Evolutionary conservation across 2,797 vertebrate genomes (phyloP), one percentile per base, ranked within the genome.

Genomic region (Glossophaga mutica): DNA sequence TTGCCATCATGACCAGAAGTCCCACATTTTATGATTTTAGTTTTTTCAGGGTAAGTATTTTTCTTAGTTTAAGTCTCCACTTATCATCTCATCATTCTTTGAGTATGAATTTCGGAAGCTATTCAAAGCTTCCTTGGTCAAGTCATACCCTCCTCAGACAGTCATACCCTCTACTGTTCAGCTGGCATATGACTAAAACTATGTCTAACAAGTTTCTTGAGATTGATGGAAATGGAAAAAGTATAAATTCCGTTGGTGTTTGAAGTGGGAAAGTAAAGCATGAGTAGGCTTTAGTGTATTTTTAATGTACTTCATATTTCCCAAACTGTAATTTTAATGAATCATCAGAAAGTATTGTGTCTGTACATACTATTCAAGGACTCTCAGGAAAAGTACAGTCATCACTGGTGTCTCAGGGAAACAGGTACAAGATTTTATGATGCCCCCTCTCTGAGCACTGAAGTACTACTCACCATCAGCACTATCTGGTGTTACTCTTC

Each of bases 291-390:
- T 82, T 96, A 74, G 39, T 90, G 24, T 96, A 92, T 95, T 97
- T 97, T 96, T 96, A 93, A 97, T 85, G 59, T 95, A 88, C 67
- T 93, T 94, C 88, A 37, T 79, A 26, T 85, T 94, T 93, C 94
- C 87, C 90, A 95, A 95, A 88, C 97, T 97, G 78, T 96, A 94
- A 97, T 97, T 97, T 95, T 85, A 96, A 96, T 98, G 97, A 98
- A 92, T 98, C 97, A 97, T 90, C 95, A 95, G 79, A 96, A 96
- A 96, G 96, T 81, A 96, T 50, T 94, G 83, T 96, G 88, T 96
- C 96, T 97, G 88, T 84, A 18, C 44, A 74, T 79, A 79, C 76
- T 91, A 94, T 89, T 97, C 91, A 94, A 67, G 67, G 91, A 92
- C 57, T 93, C 91, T 92, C n/a, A 32, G 93, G 92, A 90, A 95